phyloP scores from a whole-genome alignment of 1,140 invertebrate genomes.

The Melanaphis sacchari region DNA sequence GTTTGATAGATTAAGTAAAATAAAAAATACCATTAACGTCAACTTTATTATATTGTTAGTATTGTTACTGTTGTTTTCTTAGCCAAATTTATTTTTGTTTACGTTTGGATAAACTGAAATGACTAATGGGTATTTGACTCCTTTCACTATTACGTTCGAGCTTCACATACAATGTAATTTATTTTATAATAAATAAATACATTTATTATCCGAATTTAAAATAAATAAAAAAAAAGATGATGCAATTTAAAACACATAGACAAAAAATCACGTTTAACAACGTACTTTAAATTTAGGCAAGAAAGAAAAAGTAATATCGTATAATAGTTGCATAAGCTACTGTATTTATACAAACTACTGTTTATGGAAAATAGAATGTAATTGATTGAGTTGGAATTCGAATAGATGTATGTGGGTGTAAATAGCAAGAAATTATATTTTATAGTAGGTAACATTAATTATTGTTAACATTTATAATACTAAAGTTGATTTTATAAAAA shows the following conservation, averaged over 20 bases:
- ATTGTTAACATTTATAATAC: not conserved
- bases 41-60: not conserved
- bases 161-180: not conserved
- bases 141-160: slow-evolving; percentile 1
- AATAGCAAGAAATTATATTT: not conserved
- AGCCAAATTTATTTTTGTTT: not conserved
- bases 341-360: not conserved
- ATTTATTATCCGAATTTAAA: too few relatives aligned
- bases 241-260: not conserved
- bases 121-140: not conserved
- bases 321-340: not conserved
- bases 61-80: not conserved
- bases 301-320: not conserved
- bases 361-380: not conserved
- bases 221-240: not conserved
- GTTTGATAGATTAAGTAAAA: not conserved
- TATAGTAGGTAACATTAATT: not conserved
- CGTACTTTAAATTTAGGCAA: not conserved
- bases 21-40: not conserved
- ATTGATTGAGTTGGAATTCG: not conserved
- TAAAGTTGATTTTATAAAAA: not conserved
- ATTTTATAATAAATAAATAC: not conserved
- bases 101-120: slow-evolving; percentile 16
- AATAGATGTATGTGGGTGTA: not conserved
- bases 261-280: not conserved